These are phyloP conservation scores for Labeo rohita DNA, from an alignment of 2,113 vertebrate genomes.

Conservation along the genomic window DNA sequence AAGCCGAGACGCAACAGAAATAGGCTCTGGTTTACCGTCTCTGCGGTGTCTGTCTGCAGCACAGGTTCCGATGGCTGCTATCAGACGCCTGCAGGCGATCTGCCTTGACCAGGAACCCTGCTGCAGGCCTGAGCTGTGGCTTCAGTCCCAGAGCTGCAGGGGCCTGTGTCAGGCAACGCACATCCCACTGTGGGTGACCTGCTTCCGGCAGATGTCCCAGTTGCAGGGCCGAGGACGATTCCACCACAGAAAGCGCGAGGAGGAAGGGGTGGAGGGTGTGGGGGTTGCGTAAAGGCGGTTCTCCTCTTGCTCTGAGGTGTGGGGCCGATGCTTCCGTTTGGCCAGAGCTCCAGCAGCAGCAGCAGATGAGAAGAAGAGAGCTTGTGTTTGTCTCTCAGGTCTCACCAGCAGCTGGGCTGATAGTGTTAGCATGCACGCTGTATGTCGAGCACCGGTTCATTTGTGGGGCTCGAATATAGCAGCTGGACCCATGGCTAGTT, in stretches of 20 bases:
- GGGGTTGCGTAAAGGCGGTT: slow-evolving; percentile 49
- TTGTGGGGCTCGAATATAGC: background rate
- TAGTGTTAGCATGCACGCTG: background rate
- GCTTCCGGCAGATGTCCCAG: slow-evolving; percentile 92
- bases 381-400: background rate
- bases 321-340: slow-evolving; percentile 36
- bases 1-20: slow-evolving; percentile 57
- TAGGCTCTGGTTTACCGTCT: slow-evolving; percentile 63
- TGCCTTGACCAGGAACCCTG: slow-evolving; percentile 68
- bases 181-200: slow-evolving; percentile 87
- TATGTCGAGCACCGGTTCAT: background rate
- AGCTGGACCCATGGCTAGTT: background rate
- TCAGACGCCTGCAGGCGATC: slow-evolving; percentile 65
- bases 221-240: slow-evolving; percentile 75
- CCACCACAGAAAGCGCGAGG: slow-evolving; percentile 82
- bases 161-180: slow-evolving; percentile 74
- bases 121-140: slow-evolving; percentile 66
- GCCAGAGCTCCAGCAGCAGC: slow-evolving; percentile 31
- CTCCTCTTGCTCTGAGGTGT: slow-evolving; percentile 37
- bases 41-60: slow-evolving; percentile 46
- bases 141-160: slow-evolving; percentile 52
- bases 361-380: slow-evolving; percentile 29
- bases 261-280: slow-evolving; percentile 25
- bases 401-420: background rate
- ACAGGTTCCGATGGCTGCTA: slow-evolving; percentile 61